Conservation (phyloP, 2,797 vertebrate species). For the Tenualosa thibaudeaui region DNA sequence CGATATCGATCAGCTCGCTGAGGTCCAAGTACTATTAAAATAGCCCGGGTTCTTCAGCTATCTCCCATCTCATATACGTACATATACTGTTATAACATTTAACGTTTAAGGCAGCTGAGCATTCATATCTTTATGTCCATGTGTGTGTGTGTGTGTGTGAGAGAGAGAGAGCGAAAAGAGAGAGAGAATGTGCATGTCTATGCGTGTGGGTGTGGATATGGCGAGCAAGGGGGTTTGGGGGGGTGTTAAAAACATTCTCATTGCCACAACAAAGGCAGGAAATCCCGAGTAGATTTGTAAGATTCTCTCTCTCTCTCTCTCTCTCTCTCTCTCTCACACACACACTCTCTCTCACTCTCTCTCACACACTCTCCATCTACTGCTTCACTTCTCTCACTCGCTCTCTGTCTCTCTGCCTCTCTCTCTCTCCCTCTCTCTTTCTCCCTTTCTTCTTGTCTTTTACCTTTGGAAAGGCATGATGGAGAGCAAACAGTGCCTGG, state of each 20-base stretch:
- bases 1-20: slow-evolving; percentile 55
- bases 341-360: slow-evolving; percentile 56
- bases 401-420: slow-evolving; percentile 47
- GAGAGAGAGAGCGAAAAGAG: neutral
- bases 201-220: neutral
- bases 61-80: slow-evolving; percentile 71
- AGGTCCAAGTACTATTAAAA: slow-evolving; percentile 55
- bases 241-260: slow-evolving; percentile 64
- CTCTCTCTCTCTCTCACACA: neutral
- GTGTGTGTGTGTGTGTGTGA: neutral
- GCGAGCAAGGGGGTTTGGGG: slow-evolving; percentile 23
- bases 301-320: slow-evolving; percentile 44
- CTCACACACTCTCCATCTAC: slow-evolving; percentile 52
- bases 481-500: slow-evolving; percentile 68
- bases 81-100: slow-evolving; percentile 45
- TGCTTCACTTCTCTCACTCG: slow-evolving; percentile 53
- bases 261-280: slow-evolving; percentile 80
- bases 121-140: neutral
- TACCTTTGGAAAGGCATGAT: slow-evolving; percentile 57
- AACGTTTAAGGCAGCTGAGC: neutral
- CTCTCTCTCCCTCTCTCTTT: slow-evolving; percentile 52
- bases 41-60: slow-evolving; percentile 55
- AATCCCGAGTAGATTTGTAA: slow-evolving; percentile 76
- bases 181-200: neutral
- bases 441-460: slow-evolving; percentile 68